phyloP scores from a whole-genome alignment of 2,797 vertebrate species.

The Carapus acus region DNA sequence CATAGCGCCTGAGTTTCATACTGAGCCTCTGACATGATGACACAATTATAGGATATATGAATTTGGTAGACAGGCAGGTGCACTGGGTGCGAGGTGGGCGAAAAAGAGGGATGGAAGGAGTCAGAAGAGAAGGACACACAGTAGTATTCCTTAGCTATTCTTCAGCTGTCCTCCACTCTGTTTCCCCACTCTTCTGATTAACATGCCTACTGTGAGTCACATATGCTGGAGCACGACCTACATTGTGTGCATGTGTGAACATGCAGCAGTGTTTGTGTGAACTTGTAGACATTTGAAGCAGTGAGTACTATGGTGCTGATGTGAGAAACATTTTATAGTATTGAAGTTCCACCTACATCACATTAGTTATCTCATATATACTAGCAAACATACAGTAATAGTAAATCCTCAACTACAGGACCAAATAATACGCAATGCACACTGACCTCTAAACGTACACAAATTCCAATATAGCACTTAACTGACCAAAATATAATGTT shows the following conservation, averaged over 20 bases:
- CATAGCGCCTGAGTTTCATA: constrained; percentile 48
- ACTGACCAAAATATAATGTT: too few relatives aligned
- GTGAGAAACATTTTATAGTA: too few relatives aligned
- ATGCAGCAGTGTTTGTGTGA: constrained; percentile 14
- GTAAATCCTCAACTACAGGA: too few relatives aligned
- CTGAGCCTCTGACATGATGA: constrained; percentile 54
- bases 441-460: too few relatives aligned
- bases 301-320: constrained; percentile 16
- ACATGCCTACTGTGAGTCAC: constrained; percentile 39
- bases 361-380: too few relatives aligned
- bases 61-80: constrained; percentile 59
- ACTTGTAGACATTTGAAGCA: background rate
- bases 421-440: too few relatives aligned
- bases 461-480: too few relatives aligned
- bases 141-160: constrained; percentile 55
- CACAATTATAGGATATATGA: constrained; percentile 58
- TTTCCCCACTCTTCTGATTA: constrained; percentile 37
- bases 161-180: constrained; percentile 35
- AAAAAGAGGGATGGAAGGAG: constrained; percentile 20
- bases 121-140: constrained; percentile 14
- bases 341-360: too few relatives aligned
- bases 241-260: constrained; percentile 26
- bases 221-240: constrained; percentile 43
- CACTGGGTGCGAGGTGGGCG: constrained; percentile 25
- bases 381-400: too few relatives aligned